Evolutionary conservation across 37 sponge, comb jelly and placozoan species (phyloP), one percentile per base, ranked within the genome.

Genomic region (Axinella damicornis): DNA sequence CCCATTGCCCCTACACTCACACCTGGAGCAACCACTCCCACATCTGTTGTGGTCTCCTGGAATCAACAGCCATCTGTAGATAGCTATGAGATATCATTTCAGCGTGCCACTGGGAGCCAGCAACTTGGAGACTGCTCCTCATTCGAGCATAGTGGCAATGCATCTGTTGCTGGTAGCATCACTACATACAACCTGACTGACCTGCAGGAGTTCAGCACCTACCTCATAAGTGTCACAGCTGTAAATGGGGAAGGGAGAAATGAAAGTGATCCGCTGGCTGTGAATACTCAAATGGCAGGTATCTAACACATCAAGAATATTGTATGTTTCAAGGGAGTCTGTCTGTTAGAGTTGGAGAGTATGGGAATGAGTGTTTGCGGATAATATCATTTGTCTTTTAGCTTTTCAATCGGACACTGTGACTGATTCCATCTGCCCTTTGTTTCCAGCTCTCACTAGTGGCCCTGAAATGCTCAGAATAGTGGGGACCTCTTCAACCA

Each of bases 181-280:
- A 69, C 55, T 35, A 11, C 16, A 21, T 84, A 74, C 74, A 75
- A 65, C 30, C 57, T 84, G 21, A 64, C 74, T 27, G 76, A 57
- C 65, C 67, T 84, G 53, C 55, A 74, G 76, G 84, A 75, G 84
- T 19, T 39, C 57, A 84, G 76, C 65, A 40, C 39, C 76, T 84
- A 73, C 63, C 60, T 35, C 20, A 16, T 84, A 38, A 75, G 33
- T 61, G 31, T 84, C 18, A 74, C 56, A 65, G 84, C 84, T 19
- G 25, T 71, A 63, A 84, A 75, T 76, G 46, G 4, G 4, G 46
- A 4, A 12, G 46, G 46, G 46, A 46, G 46, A 9, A 46, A 9
- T 46, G 46, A 46, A 9, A 46, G 46, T 9, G 9, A 9, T 46
- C 46, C 4, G 46, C 4, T 12, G 4, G 46, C 9, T 46, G 46